Evolutionary conservation across 2,888 invertebrate species (phyloP), one percentile per base, ranked within the genome.

Genomic region (Pollenia amentaria): DNA sequence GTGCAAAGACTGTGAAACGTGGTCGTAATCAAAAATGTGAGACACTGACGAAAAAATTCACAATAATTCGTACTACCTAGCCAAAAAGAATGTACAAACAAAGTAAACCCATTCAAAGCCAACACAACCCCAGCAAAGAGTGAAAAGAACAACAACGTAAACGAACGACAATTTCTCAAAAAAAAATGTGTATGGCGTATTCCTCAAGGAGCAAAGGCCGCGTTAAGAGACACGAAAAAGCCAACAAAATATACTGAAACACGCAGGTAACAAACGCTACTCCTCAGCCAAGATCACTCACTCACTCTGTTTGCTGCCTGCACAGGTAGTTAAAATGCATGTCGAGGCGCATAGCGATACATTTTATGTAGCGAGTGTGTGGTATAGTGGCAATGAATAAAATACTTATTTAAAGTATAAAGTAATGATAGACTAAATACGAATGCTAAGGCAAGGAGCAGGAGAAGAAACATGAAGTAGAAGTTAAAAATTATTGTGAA

Each of bases 161-260:
- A 73, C 29, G 18, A 57, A 48, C 44, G 78, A 75, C 42, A 46
- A 62, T 46, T 81, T 85, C 77, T 70, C 29, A 29, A 29, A 38
- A 55, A 81, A 76, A 72, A 29, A 29, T 40, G 48, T 70, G n/a
- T 65, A 64, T 42, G 42, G 57, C 29, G 46, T 64, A 44, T 46
- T 70, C 76, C 70, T 70, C 64, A 78, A 79, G 83, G 80, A 83
- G 80, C 80, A 87, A 76, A 87, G 80, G 76, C 83, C 86, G 80
- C 16, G 65, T 46, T 80, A 79, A 83, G 83, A 75, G 79, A 84
- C 87, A 87, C 77, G 80, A 84, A 81, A 87, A 83, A 80, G 87
- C 72, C 72, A 87, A 77, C 76, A 80, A 84, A 72, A 79, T 76
- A 80, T 80, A 72, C 38, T 69, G n/a, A 64, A 75, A 81, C 76